A percentile compares a stretch with the other conserved stretches of the same genome.
Conservation (phyloP, 2,113 vertebrate genomes). For the Antennarius striatus region DNA sequence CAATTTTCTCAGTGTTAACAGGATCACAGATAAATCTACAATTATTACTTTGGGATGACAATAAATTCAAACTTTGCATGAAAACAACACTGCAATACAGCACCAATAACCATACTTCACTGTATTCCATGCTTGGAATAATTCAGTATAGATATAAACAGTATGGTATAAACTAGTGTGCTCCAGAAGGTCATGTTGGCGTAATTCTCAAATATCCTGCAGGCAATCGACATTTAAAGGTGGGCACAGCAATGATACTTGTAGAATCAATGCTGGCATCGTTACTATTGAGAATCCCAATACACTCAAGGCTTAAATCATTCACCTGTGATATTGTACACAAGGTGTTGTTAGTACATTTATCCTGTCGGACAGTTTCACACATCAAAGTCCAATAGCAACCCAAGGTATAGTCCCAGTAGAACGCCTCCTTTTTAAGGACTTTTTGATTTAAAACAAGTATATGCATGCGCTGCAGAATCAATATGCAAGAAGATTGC, state of each 20-base stretch:
- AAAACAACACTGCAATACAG: not conserved
- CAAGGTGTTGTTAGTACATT: constrained; percentile 21
- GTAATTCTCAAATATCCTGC: constrained; percentile 35
- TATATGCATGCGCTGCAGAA: constrained; percentile 23
- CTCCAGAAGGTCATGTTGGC: constrained; percentile 22
- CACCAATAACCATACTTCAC: not conserved
- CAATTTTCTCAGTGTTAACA: too few species aligned
- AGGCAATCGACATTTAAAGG: constrained; percentile 41
- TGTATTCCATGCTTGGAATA: not conserved
- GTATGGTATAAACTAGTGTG: not conserved
- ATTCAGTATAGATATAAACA: too few species aligned
- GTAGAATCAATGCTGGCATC: constrained; percentile 52
- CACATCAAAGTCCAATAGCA: constrained; percentile 24
- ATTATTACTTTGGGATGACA: not conserved
- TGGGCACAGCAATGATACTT: constrained; percentile 58
- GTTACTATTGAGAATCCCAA: constrained; percentile 45
- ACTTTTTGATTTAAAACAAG: constrained; percentile 23
- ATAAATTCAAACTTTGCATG: not conserved
- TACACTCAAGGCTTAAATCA: constrained; percentile 49
- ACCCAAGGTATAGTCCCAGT: constrained; percentile 11
- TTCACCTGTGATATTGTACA: constrained; percentile 45
- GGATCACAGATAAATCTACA: not conserved
- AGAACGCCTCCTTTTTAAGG: constrained; percentile 10
- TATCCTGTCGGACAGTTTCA: constrained; percentile 22
- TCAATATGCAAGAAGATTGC: constrained; percentile 49